Conservation (phyloP, 2,113 vertebrate species). For the Microcebus lehilahytsara region DNA sequence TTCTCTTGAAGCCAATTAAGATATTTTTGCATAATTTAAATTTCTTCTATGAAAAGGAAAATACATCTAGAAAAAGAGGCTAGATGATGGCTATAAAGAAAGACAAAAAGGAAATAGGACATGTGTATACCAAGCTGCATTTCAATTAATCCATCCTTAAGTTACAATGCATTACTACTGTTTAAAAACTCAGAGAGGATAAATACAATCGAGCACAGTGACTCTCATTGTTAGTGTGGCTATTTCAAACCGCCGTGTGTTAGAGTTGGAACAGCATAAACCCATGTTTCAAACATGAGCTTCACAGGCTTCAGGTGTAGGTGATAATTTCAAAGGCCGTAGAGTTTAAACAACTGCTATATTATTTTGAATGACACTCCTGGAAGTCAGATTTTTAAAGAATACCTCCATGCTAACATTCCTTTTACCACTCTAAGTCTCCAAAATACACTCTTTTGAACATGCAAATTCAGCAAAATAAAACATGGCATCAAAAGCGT, state of each 20-base stretch:
- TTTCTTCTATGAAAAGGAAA: not conserved
- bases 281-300: rapidly evolving
- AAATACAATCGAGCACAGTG: rapidly evolving
- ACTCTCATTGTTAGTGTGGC: not conserved
- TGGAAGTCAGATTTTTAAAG: no score
- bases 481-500: rapidly evolving
- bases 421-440: rapidly evolving
- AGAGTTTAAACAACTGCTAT: no score
- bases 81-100: not conserved
- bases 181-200: not conserved
- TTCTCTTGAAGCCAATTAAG: not conserved
- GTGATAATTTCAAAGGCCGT: no score
- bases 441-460: not conserved
- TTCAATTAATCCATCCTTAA: rapidly evolving
- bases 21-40: not conserved
- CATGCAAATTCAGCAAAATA: rapidly evolving
- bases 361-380: not conserved
- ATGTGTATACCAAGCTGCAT: not conserved
- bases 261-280: rapidly evolving
- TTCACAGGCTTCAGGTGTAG: not conserved
- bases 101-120: no score
- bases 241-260: not conserved
- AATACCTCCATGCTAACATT: rapidly evolving
- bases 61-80: not conserved
- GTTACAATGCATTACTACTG: rapidly evolving